Conservation (phyloP, 2,888 invertebrate species). For the Amiota communis region DNA sequence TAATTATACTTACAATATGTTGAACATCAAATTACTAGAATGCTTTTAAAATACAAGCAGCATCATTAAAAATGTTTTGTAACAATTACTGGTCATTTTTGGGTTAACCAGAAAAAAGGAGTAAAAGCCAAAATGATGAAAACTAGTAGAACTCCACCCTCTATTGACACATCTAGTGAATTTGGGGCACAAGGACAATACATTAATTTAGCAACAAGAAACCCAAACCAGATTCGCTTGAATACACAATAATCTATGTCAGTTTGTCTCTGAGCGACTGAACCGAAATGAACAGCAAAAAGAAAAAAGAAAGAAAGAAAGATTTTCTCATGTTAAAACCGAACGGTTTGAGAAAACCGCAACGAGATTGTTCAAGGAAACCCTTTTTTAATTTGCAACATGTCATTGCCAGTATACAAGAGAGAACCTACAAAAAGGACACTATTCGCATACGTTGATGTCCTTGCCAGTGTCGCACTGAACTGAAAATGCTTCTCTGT, state of each 20-base stretch:
- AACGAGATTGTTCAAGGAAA: conserved; percentile 63
- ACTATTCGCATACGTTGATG: conserved; percentile 18
- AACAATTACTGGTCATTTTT: conserved; percentile 44
- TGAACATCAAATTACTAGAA: background rate
- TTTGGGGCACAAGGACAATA: background rate
- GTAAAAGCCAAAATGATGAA: background rate
- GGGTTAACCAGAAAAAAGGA: background rate
- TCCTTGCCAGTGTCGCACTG: conserved; percentile 57
- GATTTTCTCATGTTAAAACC: conserved; percentile 24
- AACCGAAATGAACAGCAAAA: background rate
- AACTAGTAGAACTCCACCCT: too few relatives aligned
- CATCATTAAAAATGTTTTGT: conserved; percentile 64
- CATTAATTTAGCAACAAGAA: conserved; percentile 21
- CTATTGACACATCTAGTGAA: too few relatives aligned
- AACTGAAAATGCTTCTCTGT: conserved; percentile 49
- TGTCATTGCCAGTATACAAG: conserved; percentile 57
- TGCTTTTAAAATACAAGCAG: conserved; percentile 45
- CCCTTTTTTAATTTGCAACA: conserved; percentile 67
- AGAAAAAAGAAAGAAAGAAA: background rate
- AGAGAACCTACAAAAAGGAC: conserved; percentile 55
- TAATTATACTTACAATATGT: background rate
- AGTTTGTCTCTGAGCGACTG: background rate
- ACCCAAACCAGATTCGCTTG: conserved; percentile 29
- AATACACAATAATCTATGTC: conserved; percentile 24
- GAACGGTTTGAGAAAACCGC: conserved; percentile 50